Evolutionary conservation across 2,797 vertebrate genomes (phyloP).

Genomic region (Enteromius argenteus): DNA sequence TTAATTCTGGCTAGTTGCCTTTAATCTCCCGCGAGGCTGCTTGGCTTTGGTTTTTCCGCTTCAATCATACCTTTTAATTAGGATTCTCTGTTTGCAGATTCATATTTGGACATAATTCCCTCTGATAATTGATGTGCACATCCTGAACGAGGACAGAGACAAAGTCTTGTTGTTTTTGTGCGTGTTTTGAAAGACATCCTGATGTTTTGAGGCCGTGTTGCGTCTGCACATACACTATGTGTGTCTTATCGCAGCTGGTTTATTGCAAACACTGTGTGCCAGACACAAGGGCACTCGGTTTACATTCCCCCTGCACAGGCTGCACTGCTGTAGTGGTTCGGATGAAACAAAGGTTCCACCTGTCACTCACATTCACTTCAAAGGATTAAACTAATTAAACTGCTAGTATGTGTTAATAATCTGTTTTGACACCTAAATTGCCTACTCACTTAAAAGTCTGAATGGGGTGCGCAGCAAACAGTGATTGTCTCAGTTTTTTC

Average conservation of each 20-base stretch:
- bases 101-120: conserved; percentile 11
- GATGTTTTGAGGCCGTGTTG: neutral
- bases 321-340: conserved; percentile 16
- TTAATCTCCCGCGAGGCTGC: conserved; percentile 42
- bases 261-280: conserved; percentile 27
- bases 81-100: conserved; percentile 20
- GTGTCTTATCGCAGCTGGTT: conserved; percentile 21
- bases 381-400: neutral
- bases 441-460: neutral
- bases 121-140: neutral
- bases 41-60: conserved; percentile 48
- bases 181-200: neutral
- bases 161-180: neutral
- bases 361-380: conserved; percentile 34
- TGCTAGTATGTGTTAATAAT: conserved; percentile 10
- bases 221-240: neutral
- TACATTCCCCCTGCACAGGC: conserved; percentile 44
- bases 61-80: conserved; percentile 49
- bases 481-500: neutral
- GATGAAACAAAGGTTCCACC: conserved; percentile 35
- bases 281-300: conserved; percentile 32
- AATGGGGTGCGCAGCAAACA: neutral
- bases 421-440: conserved; percentile 22
- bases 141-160: neutral
- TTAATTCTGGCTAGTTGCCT: conserved; percentile 39